phyloP scores from a whole-genome alignment of 1,140 invertebrate species.

The Atta colombica region DNA sequence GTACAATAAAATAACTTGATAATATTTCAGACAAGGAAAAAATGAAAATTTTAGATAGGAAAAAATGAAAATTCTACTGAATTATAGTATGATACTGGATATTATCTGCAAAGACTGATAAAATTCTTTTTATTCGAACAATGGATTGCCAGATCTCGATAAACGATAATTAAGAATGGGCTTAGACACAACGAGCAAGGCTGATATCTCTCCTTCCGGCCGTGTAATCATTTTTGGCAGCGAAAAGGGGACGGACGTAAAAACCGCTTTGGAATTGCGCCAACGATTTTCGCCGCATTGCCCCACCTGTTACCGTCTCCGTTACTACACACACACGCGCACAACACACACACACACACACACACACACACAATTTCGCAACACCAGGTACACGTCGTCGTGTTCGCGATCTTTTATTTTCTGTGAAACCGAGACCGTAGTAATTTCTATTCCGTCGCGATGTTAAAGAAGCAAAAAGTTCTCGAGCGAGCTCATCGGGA shows the following conservation, averaged over 20 bases:
- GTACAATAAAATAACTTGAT: background rate
- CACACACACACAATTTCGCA: conserved; percentile 14
- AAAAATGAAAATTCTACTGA: background rate
- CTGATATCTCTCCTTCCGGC: conserved; percentile 27
- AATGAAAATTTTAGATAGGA: too few species aligned
- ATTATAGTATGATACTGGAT: background rate
- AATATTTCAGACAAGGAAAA: background rate
- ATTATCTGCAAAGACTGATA: background rate
- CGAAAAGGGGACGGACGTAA: conserved; percentile 46
- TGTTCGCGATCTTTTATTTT: conserved; percentile 57
- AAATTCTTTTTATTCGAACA: conserved; percentile 12
- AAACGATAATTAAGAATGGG: conserved; percentile 48
- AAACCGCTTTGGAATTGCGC: conserved; percentile 61
- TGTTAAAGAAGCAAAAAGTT: conserved; percentile 28
- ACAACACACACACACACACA: background rate
- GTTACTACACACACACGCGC: too few species aligned
- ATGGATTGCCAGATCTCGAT: background rate
- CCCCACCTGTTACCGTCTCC: conserved; percentile 61
- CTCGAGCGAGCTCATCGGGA: conserved; percentile 29
- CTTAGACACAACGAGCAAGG: conserved; percentile 33
- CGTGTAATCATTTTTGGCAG: conserved; percentile 58
- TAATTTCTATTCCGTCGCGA: conserved; percentile 43
- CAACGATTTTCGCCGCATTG: conserved; percentile 61
- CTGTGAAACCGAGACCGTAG: conserved; percentile 46
- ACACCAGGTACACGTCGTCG: background rate